Base-by-base conservation (phyloP, 2,888 invertebrate species). In the Saturnia pavonia region DNA sequence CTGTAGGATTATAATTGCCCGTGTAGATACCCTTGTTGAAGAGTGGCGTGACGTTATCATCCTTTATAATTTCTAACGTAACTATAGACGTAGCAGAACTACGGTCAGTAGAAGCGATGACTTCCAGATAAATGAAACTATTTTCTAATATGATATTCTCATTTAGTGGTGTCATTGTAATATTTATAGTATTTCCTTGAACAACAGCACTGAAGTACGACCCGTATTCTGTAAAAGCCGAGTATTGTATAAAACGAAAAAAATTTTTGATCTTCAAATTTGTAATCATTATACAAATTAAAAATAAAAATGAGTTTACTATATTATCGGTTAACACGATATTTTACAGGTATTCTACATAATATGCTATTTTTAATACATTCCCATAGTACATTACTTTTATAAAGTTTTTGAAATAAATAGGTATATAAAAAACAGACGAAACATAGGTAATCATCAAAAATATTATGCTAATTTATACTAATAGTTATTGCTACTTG, bases 1-100 rank as follows among this genome's bases (percentile, higher is more conserved):
- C 73, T 12, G 73, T 72, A 51, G 79, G 43, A 43, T 82, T 78
- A 73, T 90, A 91, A 19, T 76, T 78, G 51, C 88, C 91, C 9
- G 72, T 76, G 72, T 91, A 91, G 51, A 90, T 73, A 16, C 80
- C 74, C 42, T 76, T 78, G 72, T 84, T 85, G 72, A 91, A 91
- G 4, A 84, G 78, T 0, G 91, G 91, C 0, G 91, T 90, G 1
- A 80, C 72, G 25, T 76, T 80, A 70, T 91, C 91, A 25, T 91
- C 84, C 72, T 90, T 90, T 69, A 91, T 78, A 67, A 91, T 86
- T 65, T 88, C 86, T 42, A 91, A 78, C n/a, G 82, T 82, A 34
- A 90, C 84, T 69, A 88, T 75, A 51, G 88, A 75, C 1, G 77
- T 79, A 11, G 87, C 80, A 4, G 77, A 72, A 73, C 83, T 88